Percentiles rank a stretch among this genome's conserved stretches.
phyloP scores from a whole-genome alignment of 2,113 vertebrate genomes.

The Sinocyclocheilus anshuiensis region DNA sequence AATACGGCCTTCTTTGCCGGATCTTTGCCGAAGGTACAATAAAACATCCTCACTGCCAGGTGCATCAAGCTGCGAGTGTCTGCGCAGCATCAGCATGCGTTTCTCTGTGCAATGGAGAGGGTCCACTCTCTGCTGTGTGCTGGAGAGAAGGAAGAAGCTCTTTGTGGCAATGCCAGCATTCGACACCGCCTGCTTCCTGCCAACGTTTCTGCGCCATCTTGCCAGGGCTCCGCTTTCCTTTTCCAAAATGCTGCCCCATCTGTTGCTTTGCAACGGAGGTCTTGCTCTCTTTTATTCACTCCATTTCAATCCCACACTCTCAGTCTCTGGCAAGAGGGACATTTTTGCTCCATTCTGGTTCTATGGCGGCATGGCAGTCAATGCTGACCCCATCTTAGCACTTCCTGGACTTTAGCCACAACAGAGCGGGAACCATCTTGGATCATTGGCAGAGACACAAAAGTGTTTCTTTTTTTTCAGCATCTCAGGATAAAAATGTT shows the following conservation, averaged over 20 bases:
- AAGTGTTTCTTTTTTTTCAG: constrained; percentile 2
- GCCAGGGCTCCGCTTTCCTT: constrained; percentile 48
- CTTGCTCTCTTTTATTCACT: constrained; percentile 30
- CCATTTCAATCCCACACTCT: constrained; percentile 32
- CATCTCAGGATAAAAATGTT: constrained; percentile 31
- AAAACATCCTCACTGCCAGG: constrained; percentile 47
- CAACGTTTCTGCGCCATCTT: constrained; percentile 48
- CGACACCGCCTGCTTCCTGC: constrained; percentile 64
- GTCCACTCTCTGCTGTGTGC: constrained; percentile 51
- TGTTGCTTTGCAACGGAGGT: constrained; percentile 66
- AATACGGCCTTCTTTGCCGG: constrained; percentile 42
- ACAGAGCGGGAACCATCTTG: constrained; percentile 56
- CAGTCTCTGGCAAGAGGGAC: constrained; percentile 31
- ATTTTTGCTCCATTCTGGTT: constrained; percentile 58
- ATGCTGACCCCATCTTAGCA: constrained; percentile 59
- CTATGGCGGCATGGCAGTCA: constrained; percentile 24
- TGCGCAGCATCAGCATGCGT: constrained; percentile 41
- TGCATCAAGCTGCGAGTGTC: constrained; percentile 44
- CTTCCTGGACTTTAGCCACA: constrained; percentile 17
- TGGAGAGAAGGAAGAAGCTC: constrained; percentile 59
- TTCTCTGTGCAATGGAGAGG: constrained; percentile 52
- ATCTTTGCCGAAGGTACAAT: constrained; percentile 50
- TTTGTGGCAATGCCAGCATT: constrained; percentile 72
- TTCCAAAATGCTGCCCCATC: constrained; percentile 59
- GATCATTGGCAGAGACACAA: constrained; percentile 37